Evolutionary conservation across 2,797 vertebrate genomes (phyloP), one percentile per base, ranked within the genome.

Genomic region (Onychomys torridus): DNA sequence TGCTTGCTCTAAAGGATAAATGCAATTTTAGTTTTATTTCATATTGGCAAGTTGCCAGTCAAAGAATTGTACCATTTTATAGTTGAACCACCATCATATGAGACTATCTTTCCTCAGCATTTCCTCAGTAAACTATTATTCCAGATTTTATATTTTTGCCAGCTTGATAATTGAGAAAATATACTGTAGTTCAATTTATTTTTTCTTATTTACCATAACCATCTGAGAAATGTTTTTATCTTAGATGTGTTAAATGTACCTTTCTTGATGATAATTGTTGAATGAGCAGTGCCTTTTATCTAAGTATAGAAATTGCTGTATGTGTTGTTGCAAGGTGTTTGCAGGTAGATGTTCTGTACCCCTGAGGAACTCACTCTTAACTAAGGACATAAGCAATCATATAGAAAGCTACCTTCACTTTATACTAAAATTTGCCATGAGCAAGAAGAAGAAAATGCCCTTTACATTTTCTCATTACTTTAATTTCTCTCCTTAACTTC

Each of bases 111-210:
- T 94, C 37, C 77, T 96, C 40, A 84, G 27, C 94, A 19, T 10
- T 95, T 95, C 5, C 46, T 23, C 89, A 81, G 63, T n/a, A 92
- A 67, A 91, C 29, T 94, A 94, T 90, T 94, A 97, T 76, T 34
- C 63, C 46, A 86, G 5, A 19, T 86, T 85, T 69, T 84, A 55
- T 52, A 55, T 46, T 65, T 49, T 67, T 85, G 49, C 43, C 65
- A 86, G 32, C 76, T 96, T 94, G 55, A 71, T 92, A 83, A 92
- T 90, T 95, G 87, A 91, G 86, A 86, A 83, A 96, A 71, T 81
- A 90, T 49, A 21, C 71, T 75, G 21, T 82, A 82, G 14, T 52
- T 71, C 90, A 71, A 83, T 87, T 96, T 52, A 34, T 89, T 94
- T 96, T 96, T 46, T 97, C 69, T 93, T 83, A 32, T 86, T 71